phyloP scores from a whole-genome alignment of 2,797 vertebrate species.

The Podarcis siculus region DNA sequence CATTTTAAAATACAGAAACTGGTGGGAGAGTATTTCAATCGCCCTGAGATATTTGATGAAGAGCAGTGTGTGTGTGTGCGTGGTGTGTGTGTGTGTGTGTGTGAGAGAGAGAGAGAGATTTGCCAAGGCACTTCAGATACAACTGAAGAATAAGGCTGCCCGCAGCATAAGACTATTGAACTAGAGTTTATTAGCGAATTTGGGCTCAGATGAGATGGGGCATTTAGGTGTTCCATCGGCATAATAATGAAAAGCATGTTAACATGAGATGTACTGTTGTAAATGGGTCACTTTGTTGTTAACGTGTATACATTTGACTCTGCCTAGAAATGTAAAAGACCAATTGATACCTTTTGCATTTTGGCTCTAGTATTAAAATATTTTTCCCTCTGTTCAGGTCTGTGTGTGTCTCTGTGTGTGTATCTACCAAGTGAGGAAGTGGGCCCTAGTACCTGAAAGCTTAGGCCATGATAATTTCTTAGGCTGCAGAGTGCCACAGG shows the following conservation, averaged over 20 bases:
- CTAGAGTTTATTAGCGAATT: not conserved
- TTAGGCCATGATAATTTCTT: not conserved
- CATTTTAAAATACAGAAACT: not conserved
- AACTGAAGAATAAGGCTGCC: not conserved
- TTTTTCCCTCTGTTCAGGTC: not conserved
- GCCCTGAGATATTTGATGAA: not conserved
- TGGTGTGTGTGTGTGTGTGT: too few species aligned
- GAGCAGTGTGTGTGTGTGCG: too few species aligned
- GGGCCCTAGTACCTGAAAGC: not conserved
- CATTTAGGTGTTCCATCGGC: not conserved
- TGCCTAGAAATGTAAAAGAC: not conserved
- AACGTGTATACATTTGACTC: not conserved
- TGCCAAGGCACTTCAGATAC: not conserved
- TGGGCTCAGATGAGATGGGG: not conserved
- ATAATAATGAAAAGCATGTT: not conserved
- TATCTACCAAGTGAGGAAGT: not conserved
- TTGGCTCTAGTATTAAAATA: not conserved
- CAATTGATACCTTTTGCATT: not conserved
- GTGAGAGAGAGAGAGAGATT: too few species aligned
- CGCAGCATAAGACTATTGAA: not conserved
- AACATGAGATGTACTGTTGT: not conserved
- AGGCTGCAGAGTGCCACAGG: not conserved
- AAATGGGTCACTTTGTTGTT: not conserved
- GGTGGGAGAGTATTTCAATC: not conserved
- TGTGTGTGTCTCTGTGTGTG: not conserved